Evolutionary conservation across 2,888 invertebrate species (phyloP).

Genomic region (Pristionchus entomophagus): DNA sequence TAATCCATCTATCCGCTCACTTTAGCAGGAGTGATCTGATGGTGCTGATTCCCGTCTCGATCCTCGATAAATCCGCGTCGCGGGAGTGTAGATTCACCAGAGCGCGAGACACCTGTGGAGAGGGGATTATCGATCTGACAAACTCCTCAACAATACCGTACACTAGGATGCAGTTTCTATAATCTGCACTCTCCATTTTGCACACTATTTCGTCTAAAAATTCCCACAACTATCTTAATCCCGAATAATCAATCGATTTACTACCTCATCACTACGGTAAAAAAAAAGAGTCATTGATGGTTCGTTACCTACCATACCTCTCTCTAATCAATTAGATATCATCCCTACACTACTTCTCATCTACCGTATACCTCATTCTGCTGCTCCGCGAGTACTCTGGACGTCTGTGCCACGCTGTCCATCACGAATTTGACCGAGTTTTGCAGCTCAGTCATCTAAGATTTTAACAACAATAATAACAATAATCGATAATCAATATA

Average conservation of each 20-base stretch:
- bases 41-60: slow-evolving; percentile 63
- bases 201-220: background rate
- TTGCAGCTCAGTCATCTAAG: slow-evolving; percentile 72
- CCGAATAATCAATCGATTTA: background rate
- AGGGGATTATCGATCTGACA: no score
- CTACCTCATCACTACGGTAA: slow-evolving; percentile 40
- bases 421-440: slow-evolving; percentile 75
- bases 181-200: no score
- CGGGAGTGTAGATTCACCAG: slow-evolving; percentile 49
- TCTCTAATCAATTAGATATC: no score
- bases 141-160: no score
- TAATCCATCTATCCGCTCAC: slow-evolving; percentile 25
- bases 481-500: background rate
- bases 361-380: slow-evolving; percentile 47
- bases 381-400: slow-evolving; percentile 44
- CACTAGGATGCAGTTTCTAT: no score
- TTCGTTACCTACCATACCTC: background rate
- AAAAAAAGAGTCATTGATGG: no score
- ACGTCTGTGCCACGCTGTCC: slow-evolving; percentile 73
- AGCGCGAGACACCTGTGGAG: slow-evolving; percentile 28
- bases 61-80: slow-evolving; percentile 59
- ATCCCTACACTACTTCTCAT: no score
- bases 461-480: background rate
- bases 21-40: slow-evolving; percentile 50
- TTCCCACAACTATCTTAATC: background rate